A percentile compares a stretch with the other conserved stretches of the same genome.
These are phyloP conservation scores for Myioborus melanocephalus DNA, from an alignment of 2,797 vertebrate species.

Conservation along the genomic window DNA sequence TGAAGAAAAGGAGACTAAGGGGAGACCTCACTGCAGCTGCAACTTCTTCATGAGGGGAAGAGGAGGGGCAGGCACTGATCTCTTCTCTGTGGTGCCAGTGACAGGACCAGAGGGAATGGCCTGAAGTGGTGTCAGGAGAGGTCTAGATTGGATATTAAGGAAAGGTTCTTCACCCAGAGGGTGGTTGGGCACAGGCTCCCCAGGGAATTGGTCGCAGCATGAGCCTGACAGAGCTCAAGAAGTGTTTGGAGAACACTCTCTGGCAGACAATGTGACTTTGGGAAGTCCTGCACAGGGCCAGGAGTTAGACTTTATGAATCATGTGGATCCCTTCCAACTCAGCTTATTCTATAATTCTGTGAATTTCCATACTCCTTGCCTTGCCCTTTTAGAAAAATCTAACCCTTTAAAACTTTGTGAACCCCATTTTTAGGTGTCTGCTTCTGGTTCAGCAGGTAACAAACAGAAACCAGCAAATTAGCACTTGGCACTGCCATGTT, in stretches of 20 bases:
- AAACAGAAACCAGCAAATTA: not conserved
- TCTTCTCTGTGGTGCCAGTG: accelerated
- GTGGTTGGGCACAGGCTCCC: accelerated
- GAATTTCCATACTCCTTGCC: not conserved
- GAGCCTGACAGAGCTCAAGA: not conserved
- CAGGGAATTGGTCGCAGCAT: not conserved
- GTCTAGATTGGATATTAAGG: not conserved
- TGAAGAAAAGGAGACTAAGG: not conserved
- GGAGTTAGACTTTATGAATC: not conserved
- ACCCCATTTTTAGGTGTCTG: not conserved
- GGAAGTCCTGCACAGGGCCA: not conserved
- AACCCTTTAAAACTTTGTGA: not conserved
- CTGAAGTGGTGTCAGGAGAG: accelerated
- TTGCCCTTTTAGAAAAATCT: not conserved
- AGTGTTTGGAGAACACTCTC: accelerated
- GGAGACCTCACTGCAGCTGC: not conserved
- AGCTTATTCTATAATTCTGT: not conserved
- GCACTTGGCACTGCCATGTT: accelerated
- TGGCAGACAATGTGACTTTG: accelerated
- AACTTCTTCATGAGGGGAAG: accelerated
- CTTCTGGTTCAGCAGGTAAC: not conserved
- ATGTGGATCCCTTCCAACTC: not conserved
- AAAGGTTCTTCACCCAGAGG: not conserved
- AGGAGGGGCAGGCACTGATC: not conserved
- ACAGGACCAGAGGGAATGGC: accelerated